Evolutionary conservation across 2,888 invertebrate genomes (phyloP), one percentile per base, ranked within the genome.

Genomic region (Diaperis boleti): DNA sequence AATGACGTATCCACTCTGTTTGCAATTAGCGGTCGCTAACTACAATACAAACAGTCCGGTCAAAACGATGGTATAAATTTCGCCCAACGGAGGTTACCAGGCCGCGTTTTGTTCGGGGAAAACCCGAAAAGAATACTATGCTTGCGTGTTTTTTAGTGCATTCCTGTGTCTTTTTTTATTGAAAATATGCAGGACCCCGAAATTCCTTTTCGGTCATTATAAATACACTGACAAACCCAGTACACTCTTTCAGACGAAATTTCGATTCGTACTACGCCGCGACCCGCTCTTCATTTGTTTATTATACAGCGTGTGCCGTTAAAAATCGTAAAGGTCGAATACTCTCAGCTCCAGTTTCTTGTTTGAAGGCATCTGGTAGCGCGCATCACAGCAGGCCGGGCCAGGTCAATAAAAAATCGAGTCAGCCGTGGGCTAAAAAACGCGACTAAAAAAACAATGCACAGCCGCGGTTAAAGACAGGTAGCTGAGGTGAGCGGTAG

Each of bases 391-490:
- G 59, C 59, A 52, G 55, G 55, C 61, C 61, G 45, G 74, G 69
- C 72, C 73, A 68, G 71, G 74, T 73, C 72, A 75, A 78, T 77
- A 79, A 80, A 78, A 77, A 78, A 77, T 75, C 59, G 73, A 75
- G 73, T 72, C 72, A 67, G 75, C 77, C 75, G 65, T 69, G 71
- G 76, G 77, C 75, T 73, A 73, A 75, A 76, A 76, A 76, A 75
- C 74, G 72, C 71, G 72, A 71, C 72, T 73, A 76, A 78, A 78
- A 80, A 80, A 80, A 79, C 79, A 78, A 79, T 78, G 75, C 78
- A 75, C 72, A 74, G 76, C 74, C 73, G 76, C 76, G 78, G 78
- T 74, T 77, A 77, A 78, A 82, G 81, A 82, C 81, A 80, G 82
- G 82, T 81, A 82, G 82, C 81, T 74, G 78, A 72, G 72, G 69